Evolutionary conservation across 1,140 invertebrate genomes (phyloP), one percentile per base, ranked within the genome.

Genomic region (Mylabris phalerata): DNA sequence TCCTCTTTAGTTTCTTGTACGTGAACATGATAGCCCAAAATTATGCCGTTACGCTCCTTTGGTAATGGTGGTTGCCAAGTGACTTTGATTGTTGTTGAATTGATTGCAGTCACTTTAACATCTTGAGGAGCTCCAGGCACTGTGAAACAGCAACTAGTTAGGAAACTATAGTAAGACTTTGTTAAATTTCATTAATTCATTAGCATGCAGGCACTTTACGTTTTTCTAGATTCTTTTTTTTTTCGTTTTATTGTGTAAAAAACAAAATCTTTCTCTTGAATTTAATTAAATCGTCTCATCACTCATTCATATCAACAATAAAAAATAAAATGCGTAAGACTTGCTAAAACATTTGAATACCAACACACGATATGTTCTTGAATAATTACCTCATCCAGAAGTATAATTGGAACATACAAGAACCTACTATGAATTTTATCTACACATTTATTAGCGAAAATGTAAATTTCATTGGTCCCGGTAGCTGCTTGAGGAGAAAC

Each of bases 121-220:
- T 93, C 89, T 72, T 91, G 87, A 44, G 95, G 95, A 77, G 95
- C 89, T 61, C 94, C 94, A 60, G 95, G 95, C 78, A 98, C 95
- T 98, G 84, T 76, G 82, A 79, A 60, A 61, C 42, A 54, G 24
- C 4, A 32, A 27, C 42, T n/a, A 54, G 44, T 54, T 38, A 54
- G 51, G 39, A 2, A 13, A 10, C 24, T 10, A 32, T 27, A 47
- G 44, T 25, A 19, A 58, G 43, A 19, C 11, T 43, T 41, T 19
- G 39, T 26, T 38, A 38, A 7, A 19, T 25, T 26, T 44, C 44
- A 57, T 55, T 57, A 10, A 32, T 32, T 4, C 27, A 56, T 56
- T 52, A 48, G 63, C 70, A 72, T 72, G 69, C 69, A 64, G 63
- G 66, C 69, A 71, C 68, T 64, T 67, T 63, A 68, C 67, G 66